These are phyloP conservation scores for Oreochromis grahami DNA, from an alignment of 2,797 vertebrate species.

Conservation along the genomic window DNA sequence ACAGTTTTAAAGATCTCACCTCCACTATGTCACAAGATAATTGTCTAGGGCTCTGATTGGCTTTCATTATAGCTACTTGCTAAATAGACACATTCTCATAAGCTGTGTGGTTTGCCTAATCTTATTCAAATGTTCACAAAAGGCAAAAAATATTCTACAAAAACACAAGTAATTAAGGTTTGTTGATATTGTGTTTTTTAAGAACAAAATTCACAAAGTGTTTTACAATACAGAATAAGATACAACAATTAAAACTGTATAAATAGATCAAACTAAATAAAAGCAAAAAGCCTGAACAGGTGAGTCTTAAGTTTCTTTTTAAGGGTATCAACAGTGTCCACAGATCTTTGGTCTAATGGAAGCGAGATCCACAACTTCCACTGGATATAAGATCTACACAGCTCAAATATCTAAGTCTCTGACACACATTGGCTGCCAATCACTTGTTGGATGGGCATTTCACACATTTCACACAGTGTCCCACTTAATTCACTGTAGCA, in stretches of 20 bases:
- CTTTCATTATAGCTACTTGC: background rate
- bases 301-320: background rate
- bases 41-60: background rate
- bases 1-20: background rate
- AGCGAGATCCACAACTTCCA: background rate
- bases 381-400: background rate
- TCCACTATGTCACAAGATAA: background rate
- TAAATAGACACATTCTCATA: background rate
- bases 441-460: background rate
- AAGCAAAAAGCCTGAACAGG: background rate
- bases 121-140: background rate
- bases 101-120: background rate
- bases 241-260: background rate
- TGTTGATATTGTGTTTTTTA: background rate
- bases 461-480: background rate
- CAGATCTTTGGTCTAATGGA: background rate
- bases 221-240: background rate
- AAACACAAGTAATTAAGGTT: background rate
- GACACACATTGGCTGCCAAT: background rate
- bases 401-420: background rate
- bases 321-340: background rate
- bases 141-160: background rate
- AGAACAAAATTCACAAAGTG: background rate
- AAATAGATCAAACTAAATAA: background rate
- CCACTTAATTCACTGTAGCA: background rate